A percentile compares a stretch with the other conserved stretches of the same genome.
Evolutionary conservation across 2,113 vertebrate species (phyloP).

Genomic region (Nymphicus hollandicus): DNA sequence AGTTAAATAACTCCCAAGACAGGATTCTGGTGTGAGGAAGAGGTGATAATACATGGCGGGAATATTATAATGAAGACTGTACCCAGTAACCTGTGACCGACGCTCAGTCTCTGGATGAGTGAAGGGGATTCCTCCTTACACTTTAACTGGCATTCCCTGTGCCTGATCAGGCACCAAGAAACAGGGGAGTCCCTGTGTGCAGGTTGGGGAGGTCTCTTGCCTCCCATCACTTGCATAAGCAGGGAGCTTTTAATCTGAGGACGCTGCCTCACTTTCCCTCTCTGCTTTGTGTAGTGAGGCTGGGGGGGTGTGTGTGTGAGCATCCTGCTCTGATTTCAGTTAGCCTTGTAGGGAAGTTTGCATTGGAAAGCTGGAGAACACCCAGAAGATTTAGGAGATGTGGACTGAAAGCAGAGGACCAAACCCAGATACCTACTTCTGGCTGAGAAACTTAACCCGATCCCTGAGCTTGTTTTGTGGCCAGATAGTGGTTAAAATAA

Average conservation of each 20-base stretch:
- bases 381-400: not conserved
- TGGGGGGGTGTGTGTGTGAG: fast-evolving
- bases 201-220: not conserved
- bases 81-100: slow-evolving; percentile 70
- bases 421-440: not conserved
- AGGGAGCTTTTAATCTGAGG: not conserved
- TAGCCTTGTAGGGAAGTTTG: not conserved
- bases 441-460: not conserved
- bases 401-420: not conserved
- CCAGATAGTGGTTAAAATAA: not conserved
- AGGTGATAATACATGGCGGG: slow-evolving; percentile 68
- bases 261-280: not conserved
- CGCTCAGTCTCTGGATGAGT: slow-evolving; percentile 37
- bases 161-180: not conserved
- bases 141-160: not conserved
- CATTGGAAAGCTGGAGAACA: not conserved
- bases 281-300: not conserved
- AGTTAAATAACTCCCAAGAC: slow-evolving; percentile 78
- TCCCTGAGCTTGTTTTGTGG: not conserved
- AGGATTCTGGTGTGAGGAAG: slow-evolving; percentile 66
- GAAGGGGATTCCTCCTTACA: not conserved
- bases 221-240: not conserved
- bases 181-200: not conserved
- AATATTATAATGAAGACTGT: slow-evolving; percentile 76
- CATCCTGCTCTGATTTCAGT: not conserved